Evolutionary conservation across 2,797 vertebrate genomes (phyloP).

Genomic region (Ibycter americanus): DNA sequence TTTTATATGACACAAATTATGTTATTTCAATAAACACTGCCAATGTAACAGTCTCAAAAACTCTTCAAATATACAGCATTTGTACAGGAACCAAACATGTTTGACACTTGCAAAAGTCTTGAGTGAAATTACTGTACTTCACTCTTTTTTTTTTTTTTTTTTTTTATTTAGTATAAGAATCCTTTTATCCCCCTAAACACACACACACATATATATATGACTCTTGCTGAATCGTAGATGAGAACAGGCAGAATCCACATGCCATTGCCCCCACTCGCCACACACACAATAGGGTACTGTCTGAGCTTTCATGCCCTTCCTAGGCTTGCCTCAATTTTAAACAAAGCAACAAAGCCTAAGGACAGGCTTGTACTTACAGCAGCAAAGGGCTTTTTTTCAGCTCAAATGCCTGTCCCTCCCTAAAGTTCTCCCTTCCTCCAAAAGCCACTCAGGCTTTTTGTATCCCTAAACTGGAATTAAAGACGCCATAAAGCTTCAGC

Average conservation of each 20-base stretch:
- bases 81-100: neutral
- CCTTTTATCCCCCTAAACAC: neutral
- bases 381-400: neutral
- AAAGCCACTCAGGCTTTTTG: neutral
- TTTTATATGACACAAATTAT: neutral
- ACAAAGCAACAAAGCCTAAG: constrained; percentile 17
- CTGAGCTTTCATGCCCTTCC: neutral
- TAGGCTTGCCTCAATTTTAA: neutral
- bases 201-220: neutral
- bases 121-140: neutral
- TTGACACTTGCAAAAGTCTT: neutral
- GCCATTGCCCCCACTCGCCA: neutral
- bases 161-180: neutral
- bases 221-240: neutral
- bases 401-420: neutral
- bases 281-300: neutral
- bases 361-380: neutral
- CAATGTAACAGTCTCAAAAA: neutral
- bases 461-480: neutral
- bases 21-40: neutral
- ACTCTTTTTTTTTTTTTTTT: neutral
- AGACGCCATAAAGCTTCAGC: neutral
- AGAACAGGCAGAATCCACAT: neutral
- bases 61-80: neutral
- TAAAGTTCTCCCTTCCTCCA: neutral